Base-by-base conservation (phyloP, 2,797 vertebrate species). In the Anas bahamensis region DNA sequence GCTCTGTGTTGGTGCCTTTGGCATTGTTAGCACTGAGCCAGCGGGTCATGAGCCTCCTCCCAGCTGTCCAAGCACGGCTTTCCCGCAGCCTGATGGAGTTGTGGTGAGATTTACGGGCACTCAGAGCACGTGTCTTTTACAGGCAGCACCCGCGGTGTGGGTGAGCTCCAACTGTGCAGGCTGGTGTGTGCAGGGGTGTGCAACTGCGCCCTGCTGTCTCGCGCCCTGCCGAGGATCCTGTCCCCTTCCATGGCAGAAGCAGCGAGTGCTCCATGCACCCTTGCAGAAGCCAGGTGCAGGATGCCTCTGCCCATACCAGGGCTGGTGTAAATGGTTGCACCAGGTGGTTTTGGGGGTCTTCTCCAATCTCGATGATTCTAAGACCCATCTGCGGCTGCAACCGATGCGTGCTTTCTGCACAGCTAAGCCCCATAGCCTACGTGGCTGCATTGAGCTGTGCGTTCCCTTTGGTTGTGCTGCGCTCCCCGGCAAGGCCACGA, bases 231-330 rank as follows among this genome's bases (percentile, higher is more conserved):
- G 1, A 65, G 39, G 26, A 37, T 28, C 48, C 5, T 1, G 6
- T 39, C 31, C 29, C 48, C 42, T 31, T 22, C 22, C 28, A 55
- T 4, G 3, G 2, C 33, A 22, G 42, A 17, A 8, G 64, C 2
- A 3, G 17, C 4, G 21, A 24, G 6, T 66, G 50, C 12, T 57
- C 44, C 2, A 0, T 2, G 19, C 19, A 9, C 6, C 28, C 39
- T 57, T 57, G 77, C 44, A 9, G 63, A 76, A 19, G 33, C 44
- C 31, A 64, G 2, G 1, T 16, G 15, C 28, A 14, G 28, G 50
- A 65, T 24, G 60, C 46, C 13, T 31, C 83, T 59, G 42, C 22
- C 52, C 18, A 11, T n/a, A 24, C 21, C 52, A 41, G 63, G 39
- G 60, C 39, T 2, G 1, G 11, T 11, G 37, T 26, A 48, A 48